Base-by-base conservation (phyloP, 2,113 vertebrate species). In the Pelecanoides urinatrix region DNA sequence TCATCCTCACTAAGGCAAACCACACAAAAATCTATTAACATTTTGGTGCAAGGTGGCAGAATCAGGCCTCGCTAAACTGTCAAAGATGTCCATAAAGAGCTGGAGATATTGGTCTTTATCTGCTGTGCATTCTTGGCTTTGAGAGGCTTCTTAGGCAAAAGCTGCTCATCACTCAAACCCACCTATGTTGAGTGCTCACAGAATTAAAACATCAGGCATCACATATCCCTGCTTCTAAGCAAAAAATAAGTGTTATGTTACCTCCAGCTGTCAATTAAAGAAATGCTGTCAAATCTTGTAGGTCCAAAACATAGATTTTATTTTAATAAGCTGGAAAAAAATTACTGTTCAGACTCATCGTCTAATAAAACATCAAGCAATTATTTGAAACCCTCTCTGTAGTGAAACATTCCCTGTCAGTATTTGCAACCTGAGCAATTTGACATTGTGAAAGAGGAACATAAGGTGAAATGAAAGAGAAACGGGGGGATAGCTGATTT, bases 381-480 rank as follows among this genome's bases (percentile, higher is more conserved):
- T 26, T 73, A 89, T 50, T 70, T 88, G 80, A 93, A 91, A 91
- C n/a, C 7, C 10, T 84, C 52, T 85, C 81, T 95, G 89, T 79
- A 96, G 71, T 87, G 74, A 94, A 96, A 94, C 68, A 88, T 93
- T 96, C 93, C 71, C 81, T 0, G 27, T 95, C 93, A 95, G 89
- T 94, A 70, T 95, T 95, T 95, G 66, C 95, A 96, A 94, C 91
- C 91, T 97, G 93, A 97, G 96, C 74, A 86, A 79, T 95, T 72
- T 88, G 80, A 95, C 70, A 58, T 70, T 72, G 62, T 82, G 70
- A 68, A 85, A 26, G 3, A 85, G 55, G 63, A 95, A 74, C 26
- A 71, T 81, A 62, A 92, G 52, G 55, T 83, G 74, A 94, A 94
- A 88, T 66, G 74, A 58, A 88, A 40, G 62, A 92, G 77, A 73